Percentiles rank a stretch among this genome's conserved stretches.
phyloP scores from a whole-genome alignment of 2,888 invertebrate genomes.

The Aricia artaxerxes region DNA sequence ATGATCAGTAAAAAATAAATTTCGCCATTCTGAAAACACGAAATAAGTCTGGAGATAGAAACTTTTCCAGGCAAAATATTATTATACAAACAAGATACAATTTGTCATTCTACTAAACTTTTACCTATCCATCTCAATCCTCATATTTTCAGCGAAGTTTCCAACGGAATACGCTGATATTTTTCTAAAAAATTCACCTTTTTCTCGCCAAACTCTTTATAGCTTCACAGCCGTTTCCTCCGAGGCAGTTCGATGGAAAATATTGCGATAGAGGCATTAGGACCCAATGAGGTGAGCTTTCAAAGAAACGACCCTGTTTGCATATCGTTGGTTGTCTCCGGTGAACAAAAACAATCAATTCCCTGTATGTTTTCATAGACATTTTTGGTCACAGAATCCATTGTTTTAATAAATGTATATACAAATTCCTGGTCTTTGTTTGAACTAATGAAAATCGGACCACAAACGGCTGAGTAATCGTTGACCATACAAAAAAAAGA shows the following conservation, averaged over 20 bases:
- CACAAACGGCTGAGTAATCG: too few species aligned
- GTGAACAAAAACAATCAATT: conserved; percentile 21
- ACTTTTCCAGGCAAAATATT: conserved; percentile 1
- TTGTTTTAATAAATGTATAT: not conserved
- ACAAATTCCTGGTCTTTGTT: too few species aligned
- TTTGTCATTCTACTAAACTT: not conserved
- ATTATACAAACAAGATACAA: not conserved
- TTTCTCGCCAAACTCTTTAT: conserved; percentile 31
- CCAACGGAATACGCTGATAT: not conserved
- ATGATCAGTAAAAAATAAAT: not conserved
- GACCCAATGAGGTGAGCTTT: conserved; percentile 37
- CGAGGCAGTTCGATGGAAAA: conserved; percentile 23
- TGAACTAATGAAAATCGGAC: too few species aligned
- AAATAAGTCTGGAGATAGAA: not conserved
- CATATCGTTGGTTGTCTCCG: conserved; percentile 38
- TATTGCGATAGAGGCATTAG: conserved; percentile 33
- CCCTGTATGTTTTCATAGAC: not conserved
- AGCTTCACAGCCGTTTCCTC: conserved; percentile 19
- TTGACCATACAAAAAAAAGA: too few species aligned
- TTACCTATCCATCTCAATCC: not conserved
- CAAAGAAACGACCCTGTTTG: conserved; percentile 39
- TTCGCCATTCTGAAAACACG: not conserved
- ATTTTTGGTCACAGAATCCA: not conserved
- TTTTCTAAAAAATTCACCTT: conserved; percentile 11
- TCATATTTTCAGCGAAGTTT: not conserved